A percentile compares a stretch with the other conserved stretches of the same genome.
Conservation (phyloP, 2,113 vertebrate species). For the Cyanoramphus novaezelandiae region DNA sequence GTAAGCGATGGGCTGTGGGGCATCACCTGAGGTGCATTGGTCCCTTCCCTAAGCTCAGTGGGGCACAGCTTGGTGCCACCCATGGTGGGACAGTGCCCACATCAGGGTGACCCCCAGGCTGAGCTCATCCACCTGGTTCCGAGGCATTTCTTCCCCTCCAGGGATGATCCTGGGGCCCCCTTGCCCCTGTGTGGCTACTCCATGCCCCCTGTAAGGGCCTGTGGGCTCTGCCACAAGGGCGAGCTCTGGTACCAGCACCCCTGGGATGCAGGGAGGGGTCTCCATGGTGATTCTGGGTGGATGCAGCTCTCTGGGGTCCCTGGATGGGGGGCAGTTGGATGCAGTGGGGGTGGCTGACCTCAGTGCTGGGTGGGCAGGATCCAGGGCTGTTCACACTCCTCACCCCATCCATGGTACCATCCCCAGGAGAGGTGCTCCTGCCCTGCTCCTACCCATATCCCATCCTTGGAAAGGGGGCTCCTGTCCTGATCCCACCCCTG, state of each 20-base stretch:
- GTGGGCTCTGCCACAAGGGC: not conserved
- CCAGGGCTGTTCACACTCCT: not conserved
- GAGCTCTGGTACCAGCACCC: not conserved
- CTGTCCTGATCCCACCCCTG: not conserved
- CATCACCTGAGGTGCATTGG: not conserved
- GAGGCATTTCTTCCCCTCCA: not conserved
- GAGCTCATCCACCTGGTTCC: not conserved
- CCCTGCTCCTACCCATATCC: not conserved
- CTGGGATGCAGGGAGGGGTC: accelerated
- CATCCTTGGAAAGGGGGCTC: not conserved
- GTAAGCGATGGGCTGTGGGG: accelerated
- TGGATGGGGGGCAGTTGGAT: not conserved
- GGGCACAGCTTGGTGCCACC: not conserved
- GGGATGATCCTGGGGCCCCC: not conserved
- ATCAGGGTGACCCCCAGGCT: accelerated
- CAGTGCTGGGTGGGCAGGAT: not conserved
- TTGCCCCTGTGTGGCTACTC: not conserved
- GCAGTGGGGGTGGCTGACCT: not conserved
- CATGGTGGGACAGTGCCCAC: not conserved
- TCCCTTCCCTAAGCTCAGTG: not conserved
- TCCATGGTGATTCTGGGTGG: accelerated
- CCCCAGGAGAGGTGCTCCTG: not conserved
- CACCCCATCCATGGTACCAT: not conserved
- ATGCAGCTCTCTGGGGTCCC: not conserved
- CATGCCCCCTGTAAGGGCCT: accelerated